These are phyloP conservation scores for Thinocorus orbignyianus DNA, from an alignment of 2,113 vertebrate species.

Conservation along the genomic window DNA sequence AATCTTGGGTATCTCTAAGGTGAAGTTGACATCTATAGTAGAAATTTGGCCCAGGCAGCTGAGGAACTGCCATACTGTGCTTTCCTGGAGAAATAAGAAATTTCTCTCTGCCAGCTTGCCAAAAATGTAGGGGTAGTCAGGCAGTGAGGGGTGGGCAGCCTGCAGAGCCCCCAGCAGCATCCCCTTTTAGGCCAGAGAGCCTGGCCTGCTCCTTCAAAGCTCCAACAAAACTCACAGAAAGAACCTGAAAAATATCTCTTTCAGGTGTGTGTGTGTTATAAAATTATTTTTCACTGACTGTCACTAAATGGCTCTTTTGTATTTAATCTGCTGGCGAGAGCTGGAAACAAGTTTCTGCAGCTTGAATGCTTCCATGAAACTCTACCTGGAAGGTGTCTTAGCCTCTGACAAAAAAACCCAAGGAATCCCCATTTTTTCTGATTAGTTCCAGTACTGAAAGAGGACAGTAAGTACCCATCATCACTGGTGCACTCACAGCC, in stretches of 20 bases:
- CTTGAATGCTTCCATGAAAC: accelerated
- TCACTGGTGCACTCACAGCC: background rate
- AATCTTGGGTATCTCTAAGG: too few relatives aligned
- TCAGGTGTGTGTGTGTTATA: background rate
- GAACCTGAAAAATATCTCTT: background rate
- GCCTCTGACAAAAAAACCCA: background rate
- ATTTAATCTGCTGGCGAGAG: background rate
- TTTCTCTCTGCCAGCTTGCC: background rate
- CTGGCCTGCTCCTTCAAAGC: background rate
- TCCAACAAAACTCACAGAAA: background rate
- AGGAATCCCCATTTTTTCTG: background rate
- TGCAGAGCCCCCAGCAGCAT: background rate
- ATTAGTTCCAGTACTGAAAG: background rate
- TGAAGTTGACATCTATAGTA: background rate
- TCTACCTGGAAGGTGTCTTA: background rate
- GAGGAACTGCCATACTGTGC: accelerated
- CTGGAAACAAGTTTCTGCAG: background rate
- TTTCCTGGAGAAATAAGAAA: background rate
- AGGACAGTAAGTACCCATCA: background rate
- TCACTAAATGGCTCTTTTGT: background rate
- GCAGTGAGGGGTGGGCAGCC: accelerated
- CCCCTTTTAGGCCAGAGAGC: background rate
- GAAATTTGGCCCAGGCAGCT: background rate
- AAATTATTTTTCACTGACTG: background rate
- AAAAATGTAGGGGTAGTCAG: accelerated